A percentile compares a stretch with the other conserved stretches of the same genome.
phyloP scores from a whole-genome alignment of 2,113 vertebrate genomes.

The Limnothrissa miodon region DNA sequence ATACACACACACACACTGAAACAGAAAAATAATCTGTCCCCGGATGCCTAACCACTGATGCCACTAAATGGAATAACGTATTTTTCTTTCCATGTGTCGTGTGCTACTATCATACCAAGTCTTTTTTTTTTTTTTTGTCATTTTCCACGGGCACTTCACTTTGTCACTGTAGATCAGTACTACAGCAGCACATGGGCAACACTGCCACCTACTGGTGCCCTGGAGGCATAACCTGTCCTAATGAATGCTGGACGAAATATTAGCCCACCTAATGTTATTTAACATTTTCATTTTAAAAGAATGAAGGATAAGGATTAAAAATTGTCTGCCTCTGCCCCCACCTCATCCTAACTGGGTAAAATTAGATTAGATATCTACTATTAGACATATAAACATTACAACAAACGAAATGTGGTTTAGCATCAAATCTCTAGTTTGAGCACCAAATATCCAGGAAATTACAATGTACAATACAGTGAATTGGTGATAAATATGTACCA shows the following conservation, averaged over 20 bases:
- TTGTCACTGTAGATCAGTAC: background rate
- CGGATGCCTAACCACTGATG: constrained; percentile 33
- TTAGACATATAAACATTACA: no score
- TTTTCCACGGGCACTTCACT: constrained; percentile 38
- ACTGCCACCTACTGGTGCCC: constrained; percentile 59
- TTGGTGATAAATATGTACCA: no score
- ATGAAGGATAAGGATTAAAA: no score
- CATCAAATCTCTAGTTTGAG: no score
- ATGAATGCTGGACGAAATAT: background rate
- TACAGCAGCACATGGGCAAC: background rate
- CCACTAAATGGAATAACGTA: constrained; percentile 54
- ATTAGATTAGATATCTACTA: no score
- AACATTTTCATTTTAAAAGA: background rate
- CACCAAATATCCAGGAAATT: no score
- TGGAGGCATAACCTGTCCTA: background rate
- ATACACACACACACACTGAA: background rate
- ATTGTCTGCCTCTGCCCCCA: no score
- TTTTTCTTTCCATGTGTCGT: constrained; percentile 51
- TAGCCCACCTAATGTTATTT: background rate
- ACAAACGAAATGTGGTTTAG: no score
- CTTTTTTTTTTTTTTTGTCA: constrained; percentile 47
- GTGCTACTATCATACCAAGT: constrained; percentile 40
- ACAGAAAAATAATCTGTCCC: constrained; percentile 13
- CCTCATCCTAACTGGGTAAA: no score
- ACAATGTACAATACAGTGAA: no score